Base-by-base conservation (phyloP, 2,113 vertebrate species). In the Poeciliopsis turrubarensis region DNA sequence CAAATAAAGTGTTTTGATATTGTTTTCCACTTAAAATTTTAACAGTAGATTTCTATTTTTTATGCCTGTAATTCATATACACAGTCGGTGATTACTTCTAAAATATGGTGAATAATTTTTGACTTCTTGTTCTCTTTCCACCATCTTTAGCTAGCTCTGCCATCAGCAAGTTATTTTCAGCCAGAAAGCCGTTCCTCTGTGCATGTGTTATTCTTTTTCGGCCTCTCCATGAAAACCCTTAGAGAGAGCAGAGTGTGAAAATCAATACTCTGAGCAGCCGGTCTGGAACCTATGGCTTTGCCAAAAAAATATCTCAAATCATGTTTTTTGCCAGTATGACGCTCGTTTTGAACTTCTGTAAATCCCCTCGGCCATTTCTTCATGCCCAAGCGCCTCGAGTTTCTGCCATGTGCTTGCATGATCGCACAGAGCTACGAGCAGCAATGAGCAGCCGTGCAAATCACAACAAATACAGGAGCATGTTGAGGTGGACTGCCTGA, bases 241-340 rank as follows among this genome's bases (percentile, higher is more conserved):
- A 32, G 67, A 32, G 47, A 69, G 3, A 30, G 44, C 47, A 14
- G n/a, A 54, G 67, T 54, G 67, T 69, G 37, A 69, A 69, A 57
- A 69, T 69, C 67, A 57, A 57, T 57, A n/a, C 47, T 54, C 29
- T 13, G 31, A 69, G 27, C 27, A 68, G 67, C 27, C 29, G 15
- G 65, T 19, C n/a, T 54, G 67, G 44, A 29, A 69, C 67, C 47
- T n/a, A 31, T 22, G 12, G 29, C 5, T 32, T 51, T 47, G 39
- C 32, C 67, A 54, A 44, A 54, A 68, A 68, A 54, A 68, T 13
- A 29, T 54, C 10, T 47, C 17, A 32, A 5, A 31, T 32, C 25
- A 47, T 47, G 5, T 47, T 29, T 44, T 30, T 29, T 30, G 19
- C 19, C 29, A 32, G 32, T 69, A 11, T 32, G 22, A 69, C 30